A percentile compares a stretch with the other conserved stretches of the same genome.
These are phyloP conservation scores for Masticophis lateralis DNA, from an alignment of 2,797 vertebrate genomes.

Conservation along the genomic window DNA sequence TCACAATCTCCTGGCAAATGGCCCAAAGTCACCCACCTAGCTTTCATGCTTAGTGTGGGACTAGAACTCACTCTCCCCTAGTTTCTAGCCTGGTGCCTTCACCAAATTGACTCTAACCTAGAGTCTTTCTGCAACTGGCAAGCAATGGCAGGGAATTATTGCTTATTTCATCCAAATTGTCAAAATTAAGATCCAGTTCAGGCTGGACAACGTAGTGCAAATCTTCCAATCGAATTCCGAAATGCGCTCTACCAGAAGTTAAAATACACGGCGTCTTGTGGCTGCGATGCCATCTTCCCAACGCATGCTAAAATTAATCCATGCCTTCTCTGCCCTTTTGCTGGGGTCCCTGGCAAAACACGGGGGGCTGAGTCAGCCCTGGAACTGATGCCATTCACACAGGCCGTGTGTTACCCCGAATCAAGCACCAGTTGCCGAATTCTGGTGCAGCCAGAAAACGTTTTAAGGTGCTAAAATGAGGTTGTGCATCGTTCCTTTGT, in stretches of 20 bases:
- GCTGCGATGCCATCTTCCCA: background rate
- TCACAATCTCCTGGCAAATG: rapidly evolving
- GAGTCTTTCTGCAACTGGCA: background rate
- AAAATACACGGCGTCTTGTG: rapidly evolving
- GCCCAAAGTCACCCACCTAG: too few relatives aligned
- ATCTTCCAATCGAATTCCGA: background rate
- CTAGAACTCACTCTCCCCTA: background rate
- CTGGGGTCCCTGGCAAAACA: background rate
- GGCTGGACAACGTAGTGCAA: too few relatives aligned
- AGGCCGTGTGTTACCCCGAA: too few relatives aligned
- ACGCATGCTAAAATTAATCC: background rate
- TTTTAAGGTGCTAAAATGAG: rapidly evolving
- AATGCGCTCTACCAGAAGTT: too few relatives aligned
- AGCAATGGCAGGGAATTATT: background rate
- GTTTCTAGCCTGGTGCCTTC: background rate
- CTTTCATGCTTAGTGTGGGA: background rate
- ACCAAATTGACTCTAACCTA: background rate
- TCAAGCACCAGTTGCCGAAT: background rate
- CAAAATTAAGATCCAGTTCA: background rate
- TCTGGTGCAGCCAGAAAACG: background rate
- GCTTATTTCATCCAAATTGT: too few relatives aligned
- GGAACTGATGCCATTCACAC: background rate
- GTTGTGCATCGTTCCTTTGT: background rate
- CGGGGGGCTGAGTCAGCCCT: background rate
- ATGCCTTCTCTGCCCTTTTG: background rate